phyloP scores from a whole-genome alignment of 2,113 vertebrate genomes.

The Empidonax traillii region DNA sequence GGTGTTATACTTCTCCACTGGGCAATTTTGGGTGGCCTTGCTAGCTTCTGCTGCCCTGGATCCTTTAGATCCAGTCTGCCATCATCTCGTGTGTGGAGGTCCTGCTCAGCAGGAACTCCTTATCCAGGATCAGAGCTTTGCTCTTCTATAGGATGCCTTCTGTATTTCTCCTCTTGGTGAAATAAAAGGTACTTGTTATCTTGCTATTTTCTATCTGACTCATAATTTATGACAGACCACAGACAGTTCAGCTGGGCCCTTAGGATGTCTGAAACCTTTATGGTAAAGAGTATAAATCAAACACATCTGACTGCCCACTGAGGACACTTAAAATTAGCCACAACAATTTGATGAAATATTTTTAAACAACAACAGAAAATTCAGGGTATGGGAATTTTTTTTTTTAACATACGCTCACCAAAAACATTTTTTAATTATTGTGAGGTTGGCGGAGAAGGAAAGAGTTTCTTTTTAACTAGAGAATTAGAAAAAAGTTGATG shows the following conservation, averaged over 20 bases:
- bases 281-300: background rate
- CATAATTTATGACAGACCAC: background rate
- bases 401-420: background rate
- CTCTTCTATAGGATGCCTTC: background rate
- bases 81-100: fast-evolving
- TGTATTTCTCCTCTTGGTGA: background rate
- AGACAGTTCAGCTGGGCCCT: background rate
- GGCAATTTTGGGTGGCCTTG: background rate
- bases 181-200: background rate
- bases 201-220: background rate
- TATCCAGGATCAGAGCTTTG: background rate
- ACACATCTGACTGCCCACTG: fast-evolving
- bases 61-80: background rate
- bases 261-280: background rate
- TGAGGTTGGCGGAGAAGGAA: background rate
- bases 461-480: background rate
- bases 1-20: background rate
- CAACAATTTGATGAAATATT: background rate
- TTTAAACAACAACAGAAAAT: background rate
- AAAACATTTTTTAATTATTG: background rate
- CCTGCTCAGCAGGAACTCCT: background rate
- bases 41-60: background rate
- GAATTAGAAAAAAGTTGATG: background rate
- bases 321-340: background rate
- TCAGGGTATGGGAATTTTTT: fast-evolving